A percentile compares a stretch with the other conserved stretches of the same genome.
phyloP scores from a whole-genome alignment of 92 coral and sea anemone genomes.

The Phymanthus crucifer region DNA sequence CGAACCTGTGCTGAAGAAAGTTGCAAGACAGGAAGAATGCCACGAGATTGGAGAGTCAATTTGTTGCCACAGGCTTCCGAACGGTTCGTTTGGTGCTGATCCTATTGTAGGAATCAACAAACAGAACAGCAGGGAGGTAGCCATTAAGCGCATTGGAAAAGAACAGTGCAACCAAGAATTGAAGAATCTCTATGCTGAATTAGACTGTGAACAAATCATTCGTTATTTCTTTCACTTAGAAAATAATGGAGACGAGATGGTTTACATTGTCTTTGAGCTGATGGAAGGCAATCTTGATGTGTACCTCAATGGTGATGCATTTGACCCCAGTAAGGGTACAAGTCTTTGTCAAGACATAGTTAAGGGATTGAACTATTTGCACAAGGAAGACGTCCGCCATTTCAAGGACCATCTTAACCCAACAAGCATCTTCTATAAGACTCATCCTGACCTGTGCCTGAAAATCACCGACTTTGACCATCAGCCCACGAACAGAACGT shows the following conservation, averaged over 20 bases:
- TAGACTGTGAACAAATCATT: not conserved
- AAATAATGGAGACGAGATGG: too few species aligned
- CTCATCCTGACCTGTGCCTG: not conserved
- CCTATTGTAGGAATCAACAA: constrained; percentile 38
- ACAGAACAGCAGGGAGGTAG: constrained; percentile 55
- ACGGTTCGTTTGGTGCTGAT: constrained; percentile 34
- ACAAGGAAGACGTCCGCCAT: constrained; percentile 18
- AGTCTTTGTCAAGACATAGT: constrained; percentile 28
- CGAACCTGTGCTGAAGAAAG: too few species aligned
- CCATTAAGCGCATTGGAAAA: constrained; percentile 52
- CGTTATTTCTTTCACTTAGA: constrained; percentile 13
- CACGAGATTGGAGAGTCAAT: too few species aligned
- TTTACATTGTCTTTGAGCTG: constrained; percentile 20
- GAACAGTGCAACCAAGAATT: too few species aligned
- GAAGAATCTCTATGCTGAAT: constrained; percentile 8
- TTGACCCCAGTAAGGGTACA: not conserved
- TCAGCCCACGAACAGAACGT: too few species aligned
- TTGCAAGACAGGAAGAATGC: too few species aligned
- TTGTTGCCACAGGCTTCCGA: too few species aligned
- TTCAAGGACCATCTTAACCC: constrained; percentile 35
- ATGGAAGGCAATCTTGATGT: not conserved
- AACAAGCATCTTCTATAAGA: constrained; percentile 7
- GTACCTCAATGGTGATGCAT: not conserved
- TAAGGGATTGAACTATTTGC: constrained; percentile 31
- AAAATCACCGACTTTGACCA: constrained; percentile 21